These are phyloP conservation scores for Reticulitermes speratus DNA, from an alignment of 1,140 invertebrate genomes.

Conservation along the genomic window DNA sequence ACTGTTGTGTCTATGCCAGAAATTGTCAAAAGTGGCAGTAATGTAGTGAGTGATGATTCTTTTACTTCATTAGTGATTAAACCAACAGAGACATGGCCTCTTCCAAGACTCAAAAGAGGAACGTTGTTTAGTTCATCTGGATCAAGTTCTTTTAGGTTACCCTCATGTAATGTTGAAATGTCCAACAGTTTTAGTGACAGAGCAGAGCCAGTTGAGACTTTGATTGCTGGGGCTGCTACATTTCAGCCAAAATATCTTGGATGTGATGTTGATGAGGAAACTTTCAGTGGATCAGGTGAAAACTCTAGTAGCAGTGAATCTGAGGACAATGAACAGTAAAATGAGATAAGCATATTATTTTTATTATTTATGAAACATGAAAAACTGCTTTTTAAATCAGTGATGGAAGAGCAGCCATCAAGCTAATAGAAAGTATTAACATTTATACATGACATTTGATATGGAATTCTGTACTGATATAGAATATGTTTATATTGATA, in stretches of 20 bases:
- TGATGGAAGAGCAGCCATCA: too few species aligned
- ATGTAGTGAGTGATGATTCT: background rate
- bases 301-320: too few species aligned
- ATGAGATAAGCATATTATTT: background rate
- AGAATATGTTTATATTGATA: too few species aligned
- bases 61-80: background rate
- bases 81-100: background rate
- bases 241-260: background rate
- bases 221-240: background rate
- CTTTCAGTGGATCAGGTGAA: constrained; percentile 9
- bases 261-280: background rate
- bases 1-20: background rate
- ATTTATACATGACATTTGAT: too few species aligned
- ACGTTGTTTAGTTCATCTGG: background rate
- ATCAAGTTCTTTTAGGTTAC: background rate
- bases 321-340: background rate
- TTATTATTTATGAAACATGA: too few species aligned
- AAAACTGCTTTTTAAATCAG: too few species aligned
- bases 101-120: background rate
- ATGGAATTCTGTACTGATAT: too few species aligned
- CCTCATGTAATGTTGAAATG: background rate
- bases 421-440: too few species aligned
- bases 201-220: background rate
- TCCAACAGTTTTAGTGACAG: background rate
- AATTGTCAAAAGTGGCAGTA: background rate